Conservation (phyloP, 1,140 invertebrate genomes). For the Danaus melanippus region DNA sequence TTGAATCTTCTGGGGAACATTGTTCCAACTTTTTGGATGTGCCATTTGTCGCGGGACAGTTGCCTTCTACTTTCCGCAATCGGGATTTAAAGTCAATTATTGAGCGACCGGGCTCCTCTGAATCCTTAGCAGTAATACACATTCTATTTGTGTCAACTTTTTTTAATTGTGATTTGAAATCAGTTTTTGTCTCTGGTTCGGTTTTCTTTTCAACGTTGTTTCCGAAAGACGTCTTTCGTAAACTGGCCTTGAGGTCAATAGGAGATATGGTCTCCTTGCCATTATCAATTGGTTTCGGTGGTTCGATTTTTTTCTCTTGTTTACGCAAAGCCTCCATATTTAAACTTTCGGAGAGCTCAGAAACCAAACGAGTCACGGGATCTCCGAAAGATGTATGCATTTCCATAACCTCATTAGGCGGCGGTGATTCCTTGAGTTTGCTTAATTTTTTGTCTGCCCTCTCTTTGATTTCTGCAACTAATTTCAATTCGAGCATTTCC, state of each 20-base stretch:
- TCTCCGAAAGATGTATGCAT: constrained; percentile 69
- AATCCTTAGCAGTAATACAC: constrained; percentile 67
- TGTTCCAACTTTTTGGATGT: constrained; percentile 64
- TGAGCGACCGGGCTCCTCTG: constrained; percentile 69
- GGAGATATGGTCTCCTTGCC: constrained; percentile 55
- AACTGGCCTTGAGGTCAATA: constrained; percentile 71
- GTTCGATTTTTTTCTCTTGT: constrained; percentile 33
- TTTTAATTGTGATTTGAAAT: constrained; percentile 77
- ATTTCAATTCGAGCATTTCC: constrained; percentile 84
- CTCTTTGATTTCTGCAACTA: constrained; percentile 87
- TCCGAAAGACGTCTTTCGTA: constrained; percentile 60
- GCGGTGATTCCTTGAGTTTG: constrained; percentile 65
- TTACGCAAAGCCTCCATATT: constrained; percentile 68
- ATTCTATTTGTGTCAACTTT: constrained; percentile 77
- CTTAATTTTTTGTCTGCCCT: constrained; percentile 77
- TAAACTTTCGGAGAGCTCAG: constrained; percentile 78
- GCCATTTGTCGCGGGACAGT: constrained; percentile 48
- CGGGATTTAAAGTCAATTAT: constrained; percentile 90
- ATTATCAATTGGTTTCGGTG: constrained; percentile 27
- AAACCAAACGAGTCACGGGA: constrained; percentile 85
- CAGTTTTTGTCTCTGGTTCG: constrained; percentile 49
- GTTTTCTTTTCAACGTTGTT: constrained; percentile 40
- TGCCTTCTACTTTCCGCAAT: constrained; percentile 84
- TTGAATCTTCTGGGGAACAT: constrained; percentile 55
- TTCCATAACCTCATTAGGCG: constrained; percentile 47